phyloP scores from a whole-genome alignment of 2,888 invertebrate genomes.

The Lasioglossum morio region DNA sequence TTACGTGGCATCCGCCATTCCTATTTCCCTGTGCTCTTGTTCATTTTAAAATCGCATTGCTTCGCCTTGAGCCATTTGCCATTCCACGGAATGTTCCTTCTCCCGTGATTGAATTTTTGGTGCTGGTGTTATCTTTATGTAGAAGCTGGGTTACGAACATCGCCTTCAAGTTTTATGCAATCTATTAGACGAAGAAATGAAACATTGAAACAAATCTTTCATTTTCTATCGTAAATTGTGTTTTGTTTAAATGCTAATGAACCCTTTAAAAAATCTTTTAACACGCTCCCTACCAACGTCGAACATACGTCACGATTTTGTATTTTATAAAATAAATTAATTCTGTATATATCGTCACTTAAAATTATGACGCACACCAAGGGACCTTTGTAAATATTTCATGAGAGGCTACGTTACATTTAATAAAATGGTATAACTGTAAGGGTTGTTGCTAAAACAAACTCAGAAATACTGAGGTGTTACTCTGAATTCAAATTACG shows the following conservation, averaged over 20 bases:
- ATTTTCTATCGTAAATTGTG: neutral
- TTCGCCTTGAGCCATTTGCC: neutral
- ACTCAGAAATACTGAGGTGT: neutral
- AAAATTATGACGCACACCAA: too few relatives aligned
- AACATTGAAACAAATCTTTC: neutral
- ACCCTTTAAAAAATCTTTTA: too few relatives aligned
- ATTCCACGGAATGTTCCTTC: neutral
- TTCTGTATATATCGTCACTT: neutral
- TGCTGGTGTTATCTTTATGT: neutral
- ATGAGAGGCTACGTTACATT: neutral
- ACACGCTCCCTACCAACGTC: too few relatives aligned
- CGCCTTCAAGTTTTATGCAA: neutral
- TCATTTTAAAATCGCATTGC: conserved; percentile 18
- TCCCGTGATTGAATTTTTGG: neutral
- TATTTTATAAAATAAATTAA: neutral
- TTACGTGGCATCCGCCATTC: conserved; percentile 6
- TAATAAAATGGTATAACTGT: neutral
- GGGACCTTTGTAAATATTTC: neutral
- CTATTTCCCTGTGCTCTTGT: neutral
- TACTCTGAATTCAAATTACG: neutral
- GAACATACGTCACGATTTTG: too few relatives aligned
- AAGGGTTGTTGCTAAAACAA: neutral
- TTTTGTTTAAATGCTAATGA: neutral
- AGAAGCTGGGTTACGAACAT: neutral
- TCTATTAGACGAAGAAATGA: neutral